Evolutionary conservation across 1,140 invertebrate species (phyloP).

Genomic region (Drosophila saltans): DNA sequence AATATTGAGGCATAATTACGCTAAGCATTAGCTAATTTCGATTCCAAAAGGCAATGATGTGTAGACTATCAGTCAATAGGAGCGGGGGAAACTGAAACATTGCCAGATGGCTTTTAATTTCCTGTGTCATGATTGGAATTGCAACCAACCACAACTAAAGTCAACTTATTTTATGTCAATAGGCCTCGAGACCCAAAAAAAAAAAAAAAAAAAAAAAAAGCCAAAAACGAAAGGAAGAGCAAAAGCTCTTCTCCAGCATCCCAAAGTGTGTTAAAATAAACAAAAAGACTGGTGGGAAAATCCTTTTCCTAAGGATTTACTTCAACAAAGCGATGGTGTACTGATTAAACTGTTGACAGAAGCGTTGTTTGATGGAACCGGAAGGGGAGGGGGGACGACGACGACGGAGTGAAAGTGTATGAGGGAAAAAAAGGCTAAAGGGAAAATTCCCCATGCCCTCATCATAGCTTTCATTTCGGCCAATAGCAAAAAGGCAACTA

Average conservation of each 20-base stretch:
- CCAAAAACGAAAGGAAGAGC: not conserved
- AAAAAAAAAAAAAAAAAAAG: conserved; percentile 2
- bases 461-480: conserved; percentile 5
- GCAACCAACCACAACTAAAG: conserved; percentile 66
- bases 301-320: conserved; percentile 61
- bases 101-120: conserved; percentile 71
- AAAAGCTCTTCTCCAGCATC: not conserved
- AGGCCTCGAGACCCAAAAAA: conserved; percentile 40
- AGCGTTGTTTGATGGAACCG: conserved; percentile 23
- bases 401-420: not conserved
- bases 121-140: conserved; percentile 49
- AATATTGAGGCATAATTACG: conserved; percentile 60
- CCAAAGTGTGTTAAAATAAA: conserved; percentile 53
- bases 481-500: conserved; percentile 55
- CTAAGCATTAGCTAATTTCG: conserved; percentile 54
- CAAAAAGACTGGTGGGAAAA: conserved; percentile 37
- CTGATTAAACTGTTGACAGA: conserved; percentile 78
- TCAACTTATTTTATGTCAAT: conserved; percentile 63
- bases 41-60: conserved; percentile 23
- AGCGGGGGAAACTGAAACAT: conserved; percentile 56
- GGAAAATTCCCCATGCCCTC: conserved; percentile 34
- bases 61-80: conserved; percentile 30
- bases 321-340: conserved; percentile 69
- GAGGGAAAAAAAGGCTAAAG: not conserved
- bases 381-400: too few species aligned